Percentiles rank a stretch among this genome's conserved stretches.
phyloP scores from a whole-genome alignment of 2,888 invertebrate genomes.

The Vesta saturnalis region DNA sequence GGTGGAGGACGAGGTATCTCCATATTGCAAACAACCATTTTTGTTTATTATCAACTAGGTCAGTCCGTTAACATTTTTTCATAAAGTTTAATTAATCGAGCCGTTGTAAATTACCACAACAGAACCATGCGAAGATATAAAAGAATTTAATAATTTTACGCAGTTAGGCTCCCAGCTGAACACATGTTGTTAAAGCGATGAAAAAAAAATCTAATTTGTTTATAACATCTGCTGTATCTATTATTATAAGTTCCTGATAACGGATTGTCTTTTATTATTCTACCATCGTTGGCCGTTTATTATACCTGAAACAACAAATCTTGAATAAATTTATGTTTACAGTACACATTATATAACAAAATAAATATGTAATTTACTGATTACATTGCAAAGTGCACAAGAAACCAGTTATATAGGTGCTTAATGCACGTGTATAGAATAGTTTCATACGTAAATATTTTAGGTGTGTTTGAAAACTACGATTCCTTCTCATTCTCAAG shows the following conservation, averaged over 20 bases:
- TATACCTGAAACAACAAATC: slow-evolving; percentile 1
- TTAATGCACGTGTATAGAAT: no score
- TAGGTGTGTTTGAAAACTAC: no score
- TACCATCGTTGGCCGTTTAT: neutral
- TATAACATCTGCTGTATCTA: slow-evolving; percentile 4
- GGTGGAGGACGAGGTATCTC: slow-evolving; percentile 59
- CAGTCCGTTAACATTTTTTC: slow-evolving; percentile 2
- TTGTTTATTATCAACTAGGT: neutral
- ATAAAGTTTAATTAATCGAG: neutral
- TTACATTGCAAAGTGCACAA: neutral
- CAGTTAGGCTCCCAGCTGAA: neutral
- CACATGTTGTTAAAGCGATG: neutral
- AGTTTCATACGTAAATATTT: no score
- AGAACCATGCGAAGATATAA: no score
- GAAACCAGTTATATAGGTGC: no score
- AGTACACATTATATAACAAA: slow-evolving; percentile 1
- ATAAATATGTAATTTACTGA: neutral
- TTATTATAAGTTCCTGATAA: slow-evolving; percentile 9
- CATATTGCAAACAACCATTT: slow-evolving; percentile 51
- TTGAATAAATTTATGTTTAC: neutral
- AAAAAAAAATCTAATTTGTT: neutral
- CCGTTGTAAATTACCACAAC: neutral
- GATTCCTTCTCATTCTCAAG: no score
- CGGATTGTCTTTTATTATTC: slow-evolving; percentile 3
- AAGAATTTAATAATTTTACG: neutral